Conservation (phyloP, 2,113 vertebrate species). For the Arothron firmamentum region DNA sequence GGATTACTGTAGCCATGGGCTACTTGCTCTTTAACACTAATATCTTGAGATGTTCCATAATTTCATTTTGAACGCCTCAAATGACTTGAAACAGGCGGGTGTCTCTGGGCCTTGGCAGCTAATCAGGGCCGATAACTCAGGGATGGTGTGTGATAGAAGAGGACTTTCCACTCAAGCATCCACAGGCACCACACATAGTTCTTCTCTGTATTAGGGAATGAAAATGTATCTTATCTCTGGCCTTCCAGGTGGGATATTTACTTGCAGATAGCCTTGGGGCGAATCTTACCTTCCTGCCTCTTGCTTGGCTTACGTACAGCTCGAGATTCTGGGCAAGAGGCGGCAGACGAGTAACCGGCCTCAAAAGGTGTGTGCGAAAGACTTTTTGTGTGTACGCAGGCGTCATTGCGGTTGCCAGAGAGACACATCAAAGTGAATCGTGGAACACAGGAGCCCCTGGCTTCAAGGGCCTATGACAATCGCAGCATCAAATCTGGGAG, state of each 20-base stretch:
- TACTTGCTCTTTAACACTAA: constrained; percentile 68
- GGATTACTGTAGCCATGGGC: constrained; percentile 68
- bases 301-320: constrained; percentile 30
- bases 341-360: constrained; percentile 35
- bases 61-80: constrained; percentile 70
- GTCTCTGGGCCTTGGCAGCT: constrained; percentile 68
- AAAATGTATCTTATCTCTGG: constrained; percentile 54
- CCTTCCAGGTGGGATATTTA: too few species aligned
- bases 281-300: constrained; percentile 9
- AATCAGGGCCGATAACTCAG: constrained; percentile 73
- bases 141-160: constrained; percentile 60
- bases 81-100: constrained; percentile 66
- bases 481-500: constrained; percentile 53
- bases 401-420: constrained; percentile 13
- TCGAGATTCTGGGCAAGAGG: constrained; percentile 38
- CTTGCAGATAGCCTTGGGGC: not conserved
- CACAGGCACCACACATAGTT: constrained; percentile 66
- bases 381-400: constrained; percentile 13
- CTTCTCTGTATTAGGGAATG: constrained; percentile 67
- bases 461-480: constrained; percentile 56
- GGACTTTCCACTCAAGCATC: constrained; percentile 55
- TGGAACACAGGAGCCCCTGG: constrained; percentile 49
- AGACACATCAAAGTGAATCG: constrained; percentile 62
- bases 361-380: constrained; percentile 37
- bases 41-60: constrained; percentile 66